Evolutionary conservation across 2,113 vertebrate species (phyloP).

Genomic region (Alexandromys fortis): DNA sequence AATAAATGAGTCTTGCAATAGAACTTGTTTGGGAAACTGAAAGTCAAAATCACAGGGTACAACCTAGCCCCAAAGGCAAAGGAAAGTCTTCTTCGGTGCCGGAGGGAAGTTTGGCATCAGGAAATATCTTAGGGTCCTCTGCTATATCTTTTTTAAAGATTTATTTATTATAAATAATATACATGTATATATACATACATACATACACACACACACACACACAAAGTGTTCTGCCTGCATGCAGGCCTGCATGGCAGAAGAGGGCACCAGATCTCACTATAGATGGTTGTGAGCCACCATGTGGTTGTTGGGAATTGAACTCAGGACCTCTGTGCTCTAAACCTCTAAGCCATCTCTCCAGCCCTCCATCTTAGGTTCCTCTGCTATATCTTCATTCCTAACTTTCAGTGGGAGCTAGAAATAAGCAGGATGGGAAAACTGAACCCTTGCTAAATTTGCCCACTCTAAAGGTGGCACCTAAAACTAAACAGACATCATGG

Average conservation of each 20-base stretch:
- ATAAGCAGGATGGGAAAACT: not conserved
- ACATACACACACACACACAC: too few species aligned
- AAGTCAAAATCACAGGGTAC: not conserved
- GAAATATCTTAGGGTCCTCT: not conserved
- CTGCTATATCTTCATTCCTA: not conserved
- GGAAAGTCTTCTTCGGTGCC: not conserved
- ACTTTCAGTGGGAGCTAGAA: not conserved
- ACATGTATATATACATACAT: too few species aligned
- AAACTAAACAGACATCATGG: not conserved
- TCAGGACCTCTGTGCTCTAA: too few species aligned
- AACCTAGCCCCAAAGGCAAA: not conserved
- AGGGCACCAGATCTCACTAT: too few species aligned
- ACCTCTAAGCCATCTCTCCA: too few species aligned
- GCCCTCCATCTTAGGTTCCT: not conserved
- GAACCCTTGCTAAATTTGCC: not conserved
- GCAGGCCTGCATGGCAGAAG: too few species aligned
- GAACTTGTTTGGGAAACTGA: not conserved
- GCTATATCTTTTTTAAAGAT: not conserved
- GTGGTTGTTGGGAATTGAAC: too few species aligned
- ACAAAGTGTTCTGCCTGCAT: too few species aligned
- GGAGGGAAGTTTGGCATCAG: rapidly evolving
- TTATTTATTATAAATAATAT: too few species aligned
- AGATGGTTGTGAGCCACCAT: too few species aligned
- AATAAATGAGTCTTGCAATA: not conserved
- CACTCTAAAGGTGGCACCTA: not conserved